Conservation (phyloP, 2,113 vertebrate species). For the Pseudopipra pipra region DNA sequence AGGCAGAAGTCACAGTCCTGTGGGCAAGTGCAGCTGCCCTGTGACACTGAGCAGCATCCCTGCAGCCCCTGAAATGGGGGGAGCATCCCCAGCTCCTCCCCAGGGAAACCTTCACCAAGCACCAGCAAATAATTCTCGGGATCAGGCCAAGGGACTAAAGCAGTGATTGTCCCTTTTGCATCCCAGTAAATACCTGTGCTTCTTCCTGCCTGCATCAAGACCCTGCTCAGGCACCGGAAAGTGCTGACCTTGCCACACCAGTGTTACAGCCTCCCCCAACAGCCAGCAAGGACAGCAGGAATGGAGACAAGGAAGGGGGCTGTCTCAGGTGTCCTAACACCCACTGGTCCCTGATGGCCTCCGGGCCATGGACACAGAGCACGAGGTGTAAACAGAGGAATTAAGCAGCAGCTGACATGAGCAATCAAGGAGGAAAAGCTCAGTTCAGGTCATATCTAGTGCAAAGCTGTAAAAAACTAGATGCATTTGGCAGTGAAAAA, state of each 20-base stretch:
- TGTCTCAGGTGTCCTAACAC: background rate
- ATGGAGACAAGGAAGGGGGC: background rate
- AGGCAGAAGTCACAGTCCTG: background rate
- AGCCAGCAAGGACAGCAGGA: fast-evolving
- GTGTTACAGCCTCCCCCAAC: background rate
- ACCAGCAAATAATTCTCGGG: background rate
- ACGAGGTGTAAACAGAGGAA: background rate
- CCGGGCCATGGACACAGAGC: background rate
- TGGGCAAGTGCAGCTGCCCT: background rate
- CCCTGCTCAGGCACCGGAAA: background rate
- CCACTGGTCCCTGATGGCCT: fast-evolving
- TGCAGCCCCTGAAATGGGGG: fast-evolving
- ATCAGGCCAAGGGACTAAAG: background rate
- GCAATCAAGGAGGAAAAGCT: background rate
- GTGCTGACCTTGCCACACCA: background rate
- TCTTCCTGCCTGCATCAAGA: background rate
- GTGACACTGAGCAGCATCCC: background rate
- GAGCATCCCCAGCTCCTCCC: background rate
- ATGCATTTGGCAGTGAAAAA: background rate
- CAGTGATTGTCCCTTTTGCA: background rate
- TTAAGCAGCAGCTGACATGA: background rate
- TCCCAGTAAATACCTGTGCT: background rate
- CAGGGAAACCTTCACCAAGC: background rate
- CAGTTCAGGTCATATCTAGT: background rate
- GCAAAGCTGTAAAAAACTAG: background rate